Conservation (phyloP, 2,113 vertebrate genomes). For the Gorsachius goisagi region DNA sequence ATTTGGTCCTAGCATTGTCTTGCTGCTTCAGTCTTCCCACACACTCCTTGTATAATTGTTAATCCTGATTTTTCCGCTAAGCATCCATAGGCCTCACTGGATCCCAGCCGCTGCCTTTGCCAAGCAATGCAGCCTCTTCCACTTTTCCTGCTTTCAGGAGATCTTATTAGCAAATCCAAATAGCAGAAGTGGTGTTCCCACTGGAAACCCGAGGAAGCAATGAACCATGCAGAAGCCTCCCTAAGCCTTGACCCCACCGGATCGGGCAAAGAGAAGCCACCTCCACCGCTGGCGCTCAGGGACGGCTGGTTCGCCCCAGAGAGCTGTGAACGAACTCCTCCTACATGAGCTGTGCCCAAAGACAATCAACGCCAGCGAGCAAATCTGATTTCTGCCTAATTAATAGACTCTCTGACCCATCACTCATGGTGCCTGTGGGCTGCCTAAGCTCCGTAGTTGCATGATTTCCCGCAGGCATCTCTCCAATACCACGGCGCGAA, state of each 20-base stretch:
- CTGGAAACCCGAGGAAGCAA: neutral
- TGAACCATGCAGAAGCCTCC: fast-evolving
- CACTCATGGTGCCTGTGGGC: neutral
- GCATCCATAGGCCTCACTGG: fast-evolving
- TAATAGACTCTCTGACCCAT: neutral
- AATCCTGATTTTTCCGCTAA: neutral
- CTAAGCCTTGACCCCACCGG: neutral
- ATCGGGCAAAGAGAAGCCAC: neutral
- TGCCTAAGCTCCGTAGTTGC: neutral
- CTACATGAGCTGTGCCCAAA: neutral
- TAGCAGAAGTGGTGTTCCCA: neutral
- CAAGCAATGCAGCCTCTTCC: neutral
- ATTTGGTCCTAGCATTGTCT: no score
- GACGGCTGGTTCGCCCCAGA: neutral
- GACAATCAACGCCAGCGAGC: neutral
- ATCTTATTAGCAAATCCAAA: neutral
- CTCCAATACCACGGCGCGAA: neutral
- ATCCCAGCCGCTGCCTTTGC: neutral
- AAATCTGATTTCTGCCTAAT: neutral
- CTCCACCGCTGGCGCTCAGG: fast-evolving
- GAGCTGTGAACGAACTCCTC: neutral
- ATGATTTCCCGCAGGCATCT: neutral
- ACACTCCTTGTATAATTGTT: fast-evolving
- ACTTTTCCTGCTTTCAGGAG: neutral
- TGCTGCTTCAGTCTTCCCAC: neutral